Percentiles rank a stretch among this genome's conserved stretches.
These are phyloP conservation scores for Calidris pygmaea DNA, from an alignment of 2,113 vertebrate species.

Conservation along the genomic window DNA sequence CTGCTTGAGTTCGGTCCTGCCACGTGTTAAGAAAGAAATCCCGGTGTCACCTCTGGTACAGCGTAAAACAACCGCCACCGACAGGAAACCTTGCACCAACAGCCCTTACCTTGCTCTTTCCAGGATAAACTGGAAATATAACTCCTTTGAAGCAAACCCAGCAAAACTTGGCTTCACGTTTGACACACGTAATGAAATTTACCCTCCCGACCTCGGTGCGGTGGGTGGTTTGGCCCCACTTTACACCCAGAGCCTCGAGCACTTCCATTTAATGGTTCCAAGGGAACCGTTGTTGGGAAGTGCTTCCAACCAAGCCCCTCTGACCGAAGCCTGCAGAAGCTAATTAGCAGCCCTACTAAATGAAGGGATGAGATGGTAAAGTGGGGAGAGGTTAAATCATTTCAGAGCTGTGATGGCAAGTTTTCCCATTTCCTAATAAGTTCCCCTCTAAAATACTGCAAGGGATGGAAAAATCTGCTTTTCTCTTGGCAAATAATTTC, in stretches of 20 bases:
- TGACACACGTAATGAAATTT: not conserved
- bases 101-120: not conserved
- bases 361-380: not conserved
- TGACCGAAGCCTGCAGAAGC: not conserved
- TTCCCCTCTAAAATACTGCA: not conserved
- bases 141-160: not conserved
- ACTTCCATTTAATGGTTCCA: not conserved
- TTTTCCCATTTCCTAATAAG: not conserved
- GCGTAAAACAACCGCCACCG: accelerated
- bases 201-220: not conserved
- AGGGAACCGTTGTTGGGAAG: not conserved
- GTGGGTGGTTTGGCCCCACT: not conserved
- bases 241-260: not conserved
- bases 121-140: not conserved
- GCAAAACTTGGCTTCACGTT: not conserved
- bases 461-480: not conserved
- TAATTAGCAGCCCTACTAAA: not conserved
- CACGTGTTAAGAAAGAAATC: not conserved
- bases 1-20: not conserved
- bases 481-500: not conserved
- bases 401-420: not conserved
- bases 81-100: not conserved
- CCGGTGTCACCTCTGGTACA: not conserved
- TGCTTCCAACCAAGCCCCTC: not conserved
- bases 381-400: not conserved